Conservation (phyloP, 1,140 invertebrate species). For the Aricia agestis region DNA sequence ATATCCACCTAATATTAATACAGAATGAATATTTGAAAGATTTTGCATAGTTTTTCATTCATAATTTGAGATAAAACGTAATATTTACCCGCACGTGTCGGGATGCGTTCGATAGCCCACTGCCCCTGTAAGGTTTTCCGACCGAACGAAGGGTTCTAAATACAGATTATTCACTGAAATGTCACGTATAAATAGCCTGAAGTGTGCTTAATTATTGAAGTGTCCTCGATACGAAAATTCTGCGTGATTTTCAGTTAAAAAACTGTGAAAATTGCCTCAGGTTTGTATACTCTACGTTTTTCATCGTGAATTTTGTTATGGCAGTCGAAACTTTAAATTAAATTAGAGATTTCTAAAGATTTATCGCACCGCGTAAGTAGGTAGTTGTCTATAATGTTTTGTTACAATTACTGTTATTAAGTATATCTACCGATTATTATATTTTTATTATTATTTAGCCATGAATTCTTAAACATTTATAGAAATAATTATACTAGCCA, state of each 20-base stretch:
- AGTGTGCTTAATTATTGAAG: not conserved
- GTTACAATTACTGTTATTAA: too few species aligned
- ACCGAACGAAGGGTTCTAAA: constrained; percentile 61
- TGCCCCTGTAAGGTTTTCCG: constrained; percentile 69
- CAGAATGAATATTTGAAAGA: not conserved
- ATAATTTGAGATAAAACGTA: constrained; percentile 27
- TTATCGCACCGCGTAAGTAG: too few species aligned
- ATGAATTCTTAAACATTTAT: too few species aligned
- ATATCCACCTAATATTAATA: not conserved
- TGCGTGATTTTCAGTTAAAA: not conserved
- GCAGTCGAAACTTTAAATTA: too few species aligned
- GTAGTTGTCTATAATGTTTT: too few species aligned
- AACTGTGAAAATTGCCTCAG: not conserved
- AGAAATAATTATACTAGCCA: too few species aligned
- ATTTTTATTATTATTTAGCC: too few species aligned
- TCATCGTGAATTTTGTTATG: too few species aligned
- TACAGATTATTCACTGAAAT: constrained; percentile 39
- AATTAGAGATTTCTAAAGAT: too few species aligned
- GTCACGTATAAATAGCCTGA: constrained; percentile 1
- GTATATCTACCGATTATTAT: too few species aligned
- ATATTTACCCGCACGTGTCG: constrained; percentile 57
- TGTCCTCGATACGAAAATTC: not conserved
- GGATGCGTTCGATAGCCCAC: constrained; percentile 54
- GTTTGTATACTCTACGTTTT: too few species aligned
- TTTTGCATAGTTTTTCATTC: constrained; percentile 40